Conservation (phyloP, 2,888 invertebrate species). For the Plemyria rubiginata region DNA sequence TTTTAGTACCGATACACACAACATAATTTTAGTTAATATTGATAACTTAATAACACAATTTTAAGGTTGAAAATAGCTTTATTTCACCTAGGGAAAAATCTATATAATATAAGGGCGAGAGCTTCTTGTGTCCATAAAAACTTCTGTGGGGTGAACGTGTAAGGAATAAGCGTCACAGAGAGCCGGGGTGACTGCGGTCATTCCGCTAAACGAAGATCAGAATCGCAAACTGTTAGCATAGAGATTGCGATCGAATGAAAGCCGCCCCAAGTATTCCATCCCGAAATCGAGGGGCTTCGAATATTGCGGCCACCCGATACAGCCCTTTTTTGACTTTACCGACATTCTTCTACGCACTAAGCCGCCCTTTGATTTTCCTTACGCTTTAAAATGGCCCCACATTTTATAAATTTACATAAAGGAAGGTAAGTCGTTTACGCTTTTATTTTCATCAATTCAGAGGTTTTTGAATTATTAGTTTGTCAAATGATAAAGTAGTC, state of each 20-base stretch:
- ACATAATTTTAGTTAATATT: not conserved
- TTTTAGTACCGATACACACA: not conserved
- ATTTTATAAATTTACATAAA: constrained; percentile 58
- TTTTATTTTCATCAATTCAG: constrained; percentile 48
- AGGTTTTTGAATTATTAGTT: constrained; percentile 49
- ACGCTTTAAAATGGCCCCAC: constrained; percentile 62
- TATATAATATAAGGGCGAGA: constrained; percentile 68
- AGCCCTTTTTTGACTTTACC: constrained; percentile 73
- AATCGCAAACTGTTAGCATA: constrained; percentile 85
- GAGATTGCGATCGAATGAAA: constrained; percentile 84
- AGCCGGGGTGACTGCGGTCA: constrained; percentile 82
- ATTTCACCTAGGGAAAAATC: constrained; percentile 67
- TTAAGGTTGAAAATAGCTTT: constrained; percentile 55
- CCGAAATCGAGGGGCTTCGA: constrained; percentile 75
- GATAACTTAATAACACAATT: constrained; percentile 3
- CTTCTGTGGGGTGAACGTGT: constrained; percentile 80
- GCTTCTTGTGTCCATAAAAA: constrained; percentile 77
- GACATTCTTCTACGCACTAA: constrained; percentile 70
- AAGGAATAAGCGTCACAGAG: constrained; percentile 80
- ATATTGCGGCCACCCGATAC: constrained; percentile 79
- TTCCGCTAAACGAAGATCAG: constrained; percentile 85
- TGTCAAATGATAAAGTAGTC: constrained; percentile 49
- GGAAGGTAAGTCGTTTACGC: constrained; percentile 34
- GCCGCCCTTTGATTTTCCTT: constrained; percentile 73
- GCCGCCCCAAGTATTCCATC: constrained; percentile 81